Percentiles rank a stretch among this genome's conserved stretches.
phyloP scores from a whole-genome alignment of 2,113 vertebrate genomes.

The Cyprinodon brontotheroides region DNA sequence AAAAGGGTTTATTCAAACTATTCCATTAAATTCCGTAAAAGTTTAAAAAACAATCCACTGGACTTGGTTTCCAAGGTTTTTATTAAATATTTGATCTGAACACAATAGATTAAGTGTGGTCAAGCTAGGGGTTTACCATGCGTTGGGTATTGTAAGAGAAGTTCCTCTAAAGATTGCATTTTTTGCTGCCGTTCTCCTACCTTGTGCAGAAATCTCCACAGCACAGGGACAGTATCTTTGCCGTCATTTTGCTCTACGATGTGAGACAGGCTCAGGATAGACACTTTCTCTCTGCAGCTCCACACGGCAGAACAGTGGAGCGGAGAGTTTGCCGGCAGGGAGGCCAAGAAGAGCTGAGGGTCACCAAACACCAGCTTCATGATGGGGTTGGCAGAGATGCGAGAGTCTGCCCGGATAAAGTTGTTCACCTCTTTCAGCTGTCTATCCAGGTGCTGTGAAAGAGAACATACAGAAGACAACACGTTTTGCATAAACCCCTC shows the following conservation, averaged over 20 bases:
- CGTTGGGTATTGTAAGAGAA: background rate
- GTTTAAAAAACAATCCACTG: too few species aligned
- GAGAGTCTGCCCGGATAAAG: slow-evolving; percentile 83
- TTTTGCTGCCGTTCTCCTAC: slow-evolving; percentile 60
- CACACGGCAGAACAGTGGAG: slow-evolving; percentile 86
- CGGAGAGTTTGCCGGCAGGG: slow-evolving; percentile 75
- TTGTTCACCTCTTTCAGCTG: slow-evolving; percentile 78
- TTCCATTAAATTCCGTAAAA: too few species aligned
- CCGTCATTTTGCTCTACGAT: slow-evolving; percentile 86
- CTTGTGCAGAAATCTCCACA: slow-evolving; percentile 90
- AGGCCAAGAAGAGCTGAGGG: slow-evolving; percentile 78
- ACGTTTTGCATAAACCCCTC: background rate
- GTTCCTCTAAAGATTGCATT: background rate
- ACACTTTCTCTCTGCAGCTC: slow-evolving; percentile 87
- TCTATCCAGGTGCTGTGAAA: slow-evolving; percentile 81
- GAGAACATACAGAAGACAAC: background rate
- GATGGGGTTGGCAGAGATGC: slow-evolving; percentile 83
- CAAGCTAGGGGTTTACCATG: background rate
- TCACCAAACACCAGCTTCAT: slow-evolving; percentile 86
- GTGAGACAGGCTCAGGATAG: slow-evolving; percentile 82
- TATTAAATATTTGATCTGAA: too few species aligned
- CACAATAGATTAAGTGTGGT: too few species aligned
- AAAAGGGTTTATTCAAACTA: too few species aligned
- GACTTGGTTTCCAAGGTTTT: too few species aligned
- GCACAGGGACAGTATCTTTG: slow-evolving; percentile 82